Base-by-base conservation (phyloP, 2,113 vertebrate genomes). In the Gallinago jamesoni region DNA sequence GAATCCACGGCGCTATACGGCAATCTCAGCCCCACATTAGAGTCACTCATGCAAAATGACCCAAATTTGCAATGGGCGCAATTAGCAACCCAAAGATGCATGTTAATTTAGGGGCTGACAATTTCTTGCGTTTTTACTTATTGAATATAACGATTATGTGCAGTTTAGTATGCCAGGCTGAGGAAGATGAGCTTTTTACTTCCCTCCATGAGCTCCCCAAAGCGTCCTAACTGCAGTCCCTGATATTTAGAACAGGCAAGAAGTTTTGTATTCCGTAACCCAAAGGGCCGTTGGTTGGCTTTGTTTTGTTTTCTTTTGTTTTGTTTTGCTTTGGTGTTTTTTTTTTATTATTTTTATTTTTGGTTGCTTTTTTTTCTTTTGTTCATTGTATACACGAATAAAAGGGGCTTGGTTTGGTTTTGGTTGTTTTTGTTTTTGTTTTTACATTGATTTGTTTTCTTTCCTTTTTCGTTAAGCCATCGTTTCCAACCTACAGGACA, bases 1-100 rank as follows among this genome's bases (percentile, higher is more conserved):
- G 95, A 97, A 96, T 96, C 95, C 97, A 76, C 95, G 35, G 90
- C 28, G 79, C 96, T 91, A 39, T n/a, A 5, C 35, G 91, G 89
- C 97, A 97, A 92, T 96, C 90, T 95, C 93, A 97, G 97, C 85
- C 83, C 93, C 41, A 53, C 95, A 78, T 97, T 95, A 97, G 96
- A 98, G 72, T 97, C 97, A 97, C 93, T 98, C 98, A 98, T 97
- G 98, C 98, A 98, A 98, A 98, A 98, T 98, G 98, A 98, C 98
- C 98, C 98, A 98, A 96, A 98, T 98, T 96, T 97, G 93, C 97
- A 96, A 92, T 74, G 93, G 97, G 87, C 96, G 75, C 97, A 98
- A 98, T 98, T 98, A 98, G 97, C 94, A 96, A 95, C 63, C 94
- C 98, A 89, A 96, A 97, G 94, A 97, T 96, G 98, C 95, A 96